A percentile compares a stretch with the other conserved stretches of the same genome.
phyloP scores from a whole-genome alignment of 2,888 invertebrate genomes.

The Congeria kusceri region DNA sequence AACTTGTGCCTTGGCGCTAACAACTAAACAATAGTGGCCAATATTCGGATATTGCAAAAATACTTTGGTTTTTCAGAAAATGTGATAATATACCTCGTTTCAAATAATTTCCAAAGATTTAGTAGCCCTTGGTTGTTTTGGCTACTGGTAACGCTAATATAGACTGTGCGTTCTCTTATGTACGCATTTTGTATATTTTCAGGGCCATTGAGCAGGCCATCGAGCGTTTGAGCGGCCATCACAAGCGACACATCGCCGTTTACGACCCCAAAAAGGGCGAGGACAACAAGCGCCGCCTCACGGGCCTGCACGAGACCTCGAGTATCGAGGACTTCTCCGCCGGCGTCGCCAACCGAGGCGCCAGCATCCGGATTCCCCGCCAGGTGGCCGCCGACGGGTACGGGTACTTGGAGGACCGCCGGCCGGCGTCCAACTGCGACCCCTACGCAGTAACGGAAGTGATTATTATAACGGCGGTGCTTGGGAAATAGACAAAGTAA shows the following conservation, averaged over 20 bases:
- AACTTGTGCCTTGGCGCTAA: too few relatives aligned
- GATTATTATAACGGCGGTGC: slow-evolving; percentile 71
- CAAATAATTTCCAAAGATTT: too few relatives aligned
- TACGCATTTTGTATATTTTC: too few relatives aligned
- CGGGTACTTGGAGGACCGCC: slow-evolving; percentile 98
- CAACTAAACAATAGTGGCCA: too few relatives aligned
- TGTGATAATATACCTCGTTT: too few relatives aligned
- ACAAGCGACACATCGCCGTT: slow-evolving; percentile 96
- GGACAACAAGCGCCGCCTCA: slow-evolving; percentile 98
- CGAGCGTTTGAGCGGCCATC: slow-evolving; percentile 95
- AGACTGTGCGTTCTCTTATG: too few relatives aligned
- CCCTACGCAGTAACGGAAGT: slow-evolving; percentile 84
- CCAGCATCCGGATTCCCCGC: slow-evolving; percentile 91
- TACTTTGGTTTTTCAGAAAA: too few relatives aligned
- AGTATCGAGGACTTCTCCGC: slow-evolving; percentile 98
- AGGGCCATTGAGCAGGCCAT: slow-evolving; percentile 98
- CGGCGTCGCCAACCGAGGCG: slow-evolving; percentile 95
- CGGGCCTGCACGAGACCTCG: slow-evolving; percentile 97
- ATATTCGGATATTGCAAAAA: too few relatives aligned
- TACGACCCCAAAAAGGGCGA: slow-evolving; percentile 98
- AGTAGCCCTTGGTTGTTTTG: too few relatives aligned
- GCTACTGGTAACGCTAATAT: too few relatives aligned
- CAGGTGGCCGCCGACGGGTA: slow-evolving; percentile 95
- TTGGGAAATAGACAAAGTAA: slow-evolving; percentile 50
- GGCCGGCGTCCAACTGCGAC: slow-evolving; percentile 87